phyloP scores from a whole-genome alignment of 2,113 vertebrate species.

The Pampusana beccarii region DNA sequence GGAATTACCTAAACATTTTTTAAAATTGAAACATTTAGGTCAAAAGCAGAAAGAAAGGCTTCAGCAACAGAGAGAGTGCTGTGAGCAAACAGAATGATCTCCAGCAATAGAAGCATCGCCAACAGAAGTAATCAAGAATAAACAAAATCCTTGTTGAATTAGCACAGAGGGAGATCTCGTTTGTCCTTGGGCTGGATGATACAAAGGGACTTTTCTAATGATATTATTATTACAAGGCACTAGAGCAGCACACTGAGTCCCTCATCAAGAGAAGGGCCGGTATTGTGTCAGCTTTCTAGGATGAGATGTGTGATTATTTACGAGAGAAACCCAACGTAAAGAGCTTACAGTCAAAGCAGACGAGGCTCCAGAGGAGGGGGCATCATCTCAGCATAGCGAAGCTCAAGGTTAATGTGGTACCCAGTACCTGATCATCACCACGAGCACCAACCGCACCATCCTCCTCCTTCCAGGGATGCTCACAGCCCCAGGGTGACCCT shows the following conservation, averaged over 20 bases:
- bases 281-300: background rate
- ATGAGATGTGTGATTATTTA: rapidly evolving
- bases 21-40: background rate
- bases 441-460: rapidly evolving
- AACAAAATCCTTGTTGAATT: conserved; percentile 34
- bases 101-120: background rate
- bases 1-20: background rate
- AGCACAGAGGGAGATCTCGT: background rate
- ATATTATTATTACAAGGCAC: background rate
- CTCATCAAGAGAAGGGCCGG: background rate
- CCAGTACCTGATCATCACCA: rapidly evolving
- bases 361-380: background rate
- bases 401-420: background rate
- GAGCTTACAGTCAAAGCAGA: background rate
- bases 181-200: conserved; percentile 28
- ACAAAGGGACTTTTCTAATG: background rate
- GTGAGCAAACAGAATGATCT: background rate
- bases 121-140: conserved; percentile 31
- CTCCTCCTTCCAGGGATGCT: background rate
- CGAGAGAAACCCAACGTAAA: background rate
- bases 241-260: background rate
- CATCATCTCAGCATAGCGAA: background rate
- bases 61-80: background rate
- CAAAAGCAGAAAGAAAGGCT: background rate
- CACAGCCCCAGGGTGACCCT: background rate